These are phyloP conservation scores for Pseudois nayaur DNA, from an alignment of 2,113 vertebrate species.

Conservation along the genomic window DNA sequence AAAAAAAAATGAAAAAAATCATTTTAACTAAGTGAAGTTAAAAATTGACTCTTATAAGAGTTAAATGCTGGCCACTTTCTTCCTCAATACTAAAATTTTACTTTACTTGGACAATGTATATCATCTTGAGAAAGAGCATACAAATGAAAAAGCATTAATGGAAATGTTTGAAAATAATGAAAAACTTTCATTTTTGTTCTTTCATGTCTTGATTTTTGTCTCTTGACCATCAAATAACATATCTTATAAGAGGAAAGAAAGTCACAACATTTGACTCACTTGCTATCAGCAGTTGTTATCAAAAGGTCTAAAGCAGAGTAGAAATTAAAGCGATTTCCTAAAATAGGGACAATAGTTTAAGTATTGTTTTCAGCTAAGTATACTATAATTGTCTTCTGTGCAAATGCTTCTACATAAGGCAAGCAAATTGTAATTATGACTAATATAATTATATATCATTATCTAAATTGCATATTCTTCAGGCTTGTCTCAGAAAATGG, in stretches of 20 bases:
- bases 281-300: neutral
- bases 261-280: neutral
- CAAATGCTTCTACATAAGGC: constrained; percentile 28
- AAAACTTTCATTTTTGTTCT: neutral
- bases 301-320: neutral
- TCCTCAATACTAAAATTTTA: neutral
- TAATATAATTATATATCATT: constrained; percentile 56
- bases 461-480: constrained; percentile 42
- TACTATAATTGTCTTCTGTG: constrained; percentile 37
- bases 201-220: neutral
- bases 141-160: neutral
- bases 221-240: neutral
- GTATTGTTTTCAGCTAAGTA: constrained; percentile 36
- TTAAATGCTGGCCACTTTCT: neutral
- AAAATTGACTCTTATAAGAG: neutral
- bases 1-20: neutral
- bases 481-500: neutral
- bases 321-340: constrained; percentile 37
- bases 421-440: constrained; percentile 52
- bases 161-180: neutral
- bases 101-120: neutral
- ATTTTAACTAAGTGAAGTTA: neutral
- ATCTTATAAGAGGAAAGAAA: neutral
- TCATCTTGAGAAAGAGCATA: neutral
- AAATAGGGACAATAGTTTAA: constrained; percentile 53